Base-by-base conservation (phyloP, 2,888 invertebrate species). In the Tetheella fluctuosa region DNA sequence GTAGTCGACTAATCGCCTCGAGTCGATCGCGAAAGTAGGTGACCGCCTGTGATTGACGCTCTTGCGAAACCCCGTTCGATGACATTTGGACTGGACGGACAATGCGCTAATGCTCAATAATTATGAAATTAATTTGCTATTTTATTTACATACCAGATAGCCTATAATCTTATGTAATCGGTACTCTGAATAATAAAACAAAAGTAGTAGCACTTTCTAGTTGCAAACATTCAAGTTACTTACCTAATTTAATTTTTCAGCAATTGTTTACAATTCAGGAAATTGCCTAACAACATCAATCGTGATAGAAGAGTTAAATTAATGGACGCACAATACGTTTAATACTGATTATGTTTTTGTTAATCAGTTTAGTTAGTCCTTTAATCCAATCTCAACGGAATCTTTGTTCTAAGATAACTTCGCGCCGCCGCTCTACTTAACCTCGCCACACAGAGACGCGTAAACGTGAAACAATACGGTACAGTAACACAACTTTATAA, bases 371-470 rank as follows among this genome's bases (percentile, higher is more conserved):
- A n/a, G 78, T 80, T 77, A 80, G 77, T 76, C 77, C 69, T 80
- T 77, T 86, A 88, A 88, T 83, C 83, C 78, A 71, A 84, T 80
- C 92, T 92, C 93, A 77, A 91, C 81, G 81, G 89, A 86, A 89
- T 86, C 87, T 86, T 86, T 92, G 90, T 93, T 87, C 91, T 65
- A 83, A 91, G 91, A 91, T 91, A 91, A 92, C 89, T 79, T 91
- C 91, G 91, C 92, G 91, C 93, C 89, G 79, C 91, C 91, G 93
- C 93, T 92, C 93, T 91, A 92, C 93, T 93, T 93, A 92, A 92
- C 93, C 90, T 90, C 90, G 84, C 83, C 90, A 91, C 91, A 92
- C 91, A 91, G 87, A 91, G 87, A 86, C 86, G 88, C 88, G 89
- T 91, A 90, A 91, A 91, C 91, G 89, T 90, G 91, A 90, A 92